Base-by-base conservation (phyloP, 1,140 invertebrate genomes). In the Drosophila kanapiae region DNA sequence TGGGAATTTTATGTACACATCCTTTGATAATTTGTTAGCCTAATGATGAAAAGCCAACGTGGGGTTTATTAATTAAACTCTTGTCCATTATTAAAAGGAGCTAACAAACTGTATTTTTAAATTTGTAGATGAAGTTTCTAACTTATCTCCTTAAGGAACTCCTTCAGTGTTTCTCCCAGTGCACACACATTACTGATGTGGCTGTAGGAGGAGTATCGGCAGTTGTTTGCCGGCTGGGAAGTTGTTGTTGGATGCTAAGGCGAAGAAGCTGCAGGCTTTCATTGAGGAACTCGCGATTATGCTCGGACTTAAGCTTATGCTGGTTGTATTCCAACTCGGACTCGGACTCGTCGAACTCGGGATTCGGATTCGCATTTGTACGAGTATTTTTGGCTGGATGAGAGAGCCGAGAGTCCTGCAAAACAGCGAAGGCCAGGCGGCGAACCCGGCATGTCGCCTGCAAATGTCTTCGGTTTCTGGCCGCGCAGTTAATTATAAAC, bases 401-500 rank as follows among this genome's bases (percentile, higher is more conserved):
- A 61, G 77, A 83, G 80, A 78, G 82, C 81, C 75, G 74, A 86
- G 69, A 74, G 70, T 71, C 69, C 69, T 72, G 69, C 67, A 59
- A 49, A 40, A 23, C 33, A 37, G 33, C 51, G 33, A 37, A 14
- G 51, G 33, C 51, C 51, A 54, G 45, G 51, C 51, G 16, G 53
- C 35, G 72, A 78, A 65, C 80, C 83, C 85, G 84, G 85, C 84
- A 88, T 88, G 84, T 90, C 86, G 85, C 86, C 85, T 85, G 82
- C 81, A 68, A 81, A 91, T 85, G 82, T 82, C 78, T 88, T 79
- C 75, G 53, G 78, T 75, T 87, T 91, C 69, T 75, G 71, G 62
- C 71, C 75, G 88, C 82, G 90, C 91, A 91, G 91, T 92, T 92
- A 92, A 92, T 92, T 92, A 92, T 91, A 91, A 92, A 82, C 80